Evolutionary conservation across 1,140 invertebrate species (phyloP), one percentile per base, ranked within the genome.

Genomic region (Batillaria attramentaria): DNA sequence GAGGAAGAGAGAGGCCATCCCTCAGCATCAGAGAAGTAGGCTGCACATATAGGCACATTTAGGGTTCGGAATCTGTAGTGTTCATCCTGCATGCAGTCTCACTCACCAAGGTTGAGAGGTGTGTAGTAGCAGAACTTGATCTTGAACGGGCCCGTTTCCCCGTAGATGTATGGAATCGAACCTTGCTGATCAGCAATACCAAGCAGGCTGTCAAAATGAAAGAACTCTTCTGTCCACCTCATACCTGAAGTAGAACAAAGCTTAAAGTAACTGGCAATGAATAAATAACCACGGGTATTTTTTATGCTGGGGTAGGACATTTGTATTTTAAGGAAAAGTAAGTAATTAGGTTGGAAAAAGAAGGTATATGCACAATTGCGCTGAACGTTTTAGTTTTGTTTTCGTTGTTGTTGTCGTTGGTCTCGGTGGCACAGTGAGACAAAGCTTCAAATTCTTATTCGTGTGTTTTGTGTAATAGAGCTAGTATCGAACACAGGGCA

Each of bases 1-100:
- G 70, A 72, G 70, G 46, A 42, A 72, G 70, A 72, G 70, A 72
- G 70, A 72, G 70, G 46, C 37, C 41, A 42, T 42, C 24, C 24
- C n/a, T 37, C 31, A 70, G 31, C 24, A 24, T 37, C 24, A 70
- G 68, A 70, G 31, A 70, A 13, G 16, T n/a, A 20, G 31, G 10
- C 62, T 31, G n/a, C 28, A n/a, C n/a, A n/a, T n/a, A n/a, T n/a
- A n/a, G n/a, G n/a, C n/a, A n/a, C n/a, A n/a, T n/a, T n/a, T n/a
- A n/a, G n/a, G n/a, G n/a, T n/a, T n/a, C n/a, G n/a, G n/a, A n/a
- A n/a, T n/a, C n/a, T n/a, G n/a, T n/a, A n/a, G n/a, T n/a, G 24
- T 10, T 24, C 46, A 50, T 50, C 46, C 10, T 50, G 46, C 46
- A n/a, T 50, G 24, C 46, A 24, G 24, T 50, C 46, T 13, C 8